A percentile compares a stretch with the other conserved stretches of the same genome.
phyloP scores from a whole-genome alignment of 2,113 vertebrate genomes.

The Notarius lentiginosus region DNA sequence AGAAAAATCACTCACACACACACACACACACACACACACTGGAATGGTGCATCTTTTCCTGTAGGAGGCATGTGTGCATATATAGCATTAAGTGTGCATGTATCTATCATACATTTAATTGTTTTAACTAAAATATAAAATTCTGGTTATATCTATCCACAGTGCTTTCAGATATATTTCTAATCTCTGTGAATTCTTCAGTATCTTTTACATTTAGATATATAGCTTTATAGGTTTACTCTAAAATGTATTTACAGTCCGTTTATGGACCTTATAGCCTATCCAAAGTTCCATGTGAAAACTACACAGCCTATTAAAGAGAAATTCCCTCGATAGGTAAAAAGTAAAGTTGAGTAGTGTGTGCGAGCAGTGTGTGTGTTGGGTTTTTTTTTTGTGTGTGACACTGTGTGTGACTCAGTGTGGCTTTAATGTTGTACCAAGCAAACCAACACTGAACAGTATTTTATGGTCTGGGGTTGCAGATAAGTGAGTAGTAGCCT shows the following conservation, averaged over 20 bases:
- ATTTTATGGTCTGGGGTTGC: slow-evolving; percentile 4
- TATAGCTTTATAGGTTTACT: not conserved
- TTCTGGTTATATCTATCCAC: not conserved
- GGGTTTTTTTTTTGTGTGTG: not conserved
- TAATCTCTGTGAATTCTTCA: not conserved
- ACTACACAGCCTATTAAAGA: not conserved
- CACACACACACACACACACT: no score
- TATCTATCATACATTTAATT: not conserved
- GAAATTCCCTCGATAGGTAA: no score
- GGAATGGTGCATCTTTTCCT: not conserved
- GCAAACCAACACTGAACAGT: not conserved
- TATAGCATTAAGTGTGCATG: no score
- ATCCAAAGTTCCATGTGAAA: not conserved
- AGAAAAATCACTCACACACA: not conserved
- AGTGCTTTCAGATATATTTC: not conserved
- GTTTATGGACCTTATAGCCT: not conserved
- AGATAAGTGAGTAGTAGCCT: slow-evolving; percentile 13
- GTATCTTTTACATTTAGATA: not conserved
- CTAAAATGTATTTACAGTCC: not conserved
- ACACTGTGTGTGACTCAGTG: not conserved
- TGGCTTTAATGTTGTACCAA: not conserved
- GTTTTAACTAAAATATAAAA: not conserved
- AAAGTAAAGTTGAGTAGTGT: no score
- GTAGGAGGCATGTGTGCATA: no score
- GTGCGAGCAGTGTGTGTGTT: not conserved